A percentile compares a stretch with the other conserved stretches of the same genome.
These are phyloP conservation scores for Nymphalis polychloros DNA, from an alignment of 2,888 invertebrate genomes.

Conservation along the genomic window DNA sequence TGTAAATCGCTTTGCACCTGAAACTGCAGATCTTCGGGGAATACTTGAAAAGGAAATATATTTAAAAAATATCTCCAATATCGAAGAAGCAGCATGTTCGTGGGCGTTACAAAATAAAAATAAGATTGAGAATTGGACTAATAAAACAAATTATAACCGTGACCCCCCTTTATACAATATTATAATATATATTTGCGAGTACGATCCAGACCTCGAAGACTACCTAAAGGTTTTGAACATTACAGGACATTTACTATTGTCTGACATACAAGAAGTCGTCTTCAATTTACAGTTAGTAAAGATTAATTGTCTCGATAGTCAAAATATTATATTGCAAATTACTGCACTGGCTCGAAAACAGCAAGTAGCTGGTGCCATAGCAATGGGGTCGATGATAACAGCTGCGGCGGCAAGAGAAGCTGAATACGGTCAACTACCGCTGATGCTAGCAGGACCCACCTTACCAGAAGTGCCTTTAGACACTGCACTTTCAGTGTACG, in stretches of 20 bases:
- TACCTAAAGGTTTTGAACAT: neutral
- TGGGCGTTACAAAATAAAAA: constrained; percentile 29
- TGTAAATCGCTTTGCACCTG: constrained; percentile 17
- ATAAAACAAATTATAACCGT: neutral
- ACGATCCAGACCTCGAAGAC: constrained; percentile 12
- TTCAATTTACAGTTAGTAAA: neutral
- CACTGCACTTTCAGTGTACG: constrained; percentile 29
- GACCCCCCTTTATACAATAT: neutral
- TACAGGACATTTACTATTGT: neutral
- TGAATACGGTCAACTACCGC: constrained; percentile 20
- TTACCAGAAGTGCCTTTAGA: constrained; percentile 34
- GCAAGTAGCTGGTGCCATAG: constrained; percentile 20
- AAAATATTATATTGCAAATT: neutral
- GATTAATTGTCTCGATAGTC: constrained; percentile 33
- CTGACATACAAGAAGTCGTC: neutral
- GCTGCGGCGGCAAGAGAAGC: constrained; percentile 5
- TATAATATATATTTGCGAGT: constrained; percentile 11
- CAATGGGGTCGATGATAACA: constrained; percentile 32
- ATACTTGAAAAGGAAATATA: constrained; percentile 28
- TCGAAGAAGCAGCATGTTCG: constrained; percentile 35
- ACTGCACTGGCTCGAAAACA: neutral
- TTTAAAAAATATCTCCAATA: constrained; percentile 5
- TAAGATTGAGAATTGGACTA: constrained; percentile 21
- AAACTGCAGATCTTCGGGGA: constrained; percentile 18
- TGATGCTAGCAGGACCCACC: constrained; percentile 39